phyloP scores from a whole-genome alignment of 2,113 vertebrate genomes.

The Planiliza haematocheilus region DNA sequence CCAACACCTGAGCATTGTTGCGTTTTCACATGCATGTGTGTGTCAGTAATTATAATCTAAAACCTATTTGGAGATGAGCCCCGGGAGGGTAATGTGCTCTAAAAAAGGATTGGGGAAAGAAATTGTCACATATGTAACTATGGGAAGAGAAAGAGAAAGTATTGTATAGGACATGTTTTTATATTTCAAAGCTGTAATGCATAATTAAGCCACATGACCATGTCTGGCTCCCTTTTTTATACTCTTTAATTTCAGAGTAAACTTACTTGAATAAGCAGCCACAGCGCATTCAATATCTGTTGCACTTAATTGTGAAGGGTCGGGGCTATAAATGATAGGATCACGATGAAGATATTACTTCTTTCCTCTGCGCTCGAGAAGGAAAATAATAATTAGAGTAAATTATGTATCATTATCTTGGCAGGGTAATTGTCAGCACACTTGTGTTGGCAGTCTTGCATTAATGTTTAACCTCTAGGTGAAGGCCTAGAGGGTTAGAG shows the following conservation, averaged over 20 bases:
- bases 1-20: background rate
- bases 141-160: background rate
- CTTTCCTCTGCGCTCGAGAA: background rate
- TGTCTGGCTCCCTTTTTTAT: background rate
- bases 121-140: background rate
- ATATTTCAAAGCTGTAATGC: background rate
- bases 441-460: conserved; percentile 12
- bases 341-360: conserved; percentile 34
- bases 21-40: background rate
- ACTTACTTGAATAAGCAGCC: conserved; percentile 20
- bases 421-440: conserved; percentile 32
- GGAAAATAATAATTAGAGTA: conserved; percentile 55
- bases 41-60: conserved; percentile 40
- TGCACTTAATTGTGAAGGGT: conserved; percentile 13
- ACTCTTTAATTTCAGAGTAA: conserved; percentile 4
- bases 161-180: conserved; percentile 17
- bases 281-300: conserved; percentile 1
- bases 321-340: conserved; percentile 14
- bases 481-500: background rate
- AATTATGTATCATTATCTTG: conserved; percentile 61
- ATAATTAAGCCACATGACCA: background rate
- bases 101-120: background rate
- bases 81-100: conserved; percentile 3
- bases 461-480: conserved; percentile 14
- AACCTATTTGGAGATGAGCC: conserved; percentile 34